Percentiles rank a stretch among this genome's conserved stretches.
Evolutionary conservation across 2,888 invertebrate genomes (phyloP).

Genomic region (Agonopterix arenella): DNA sequence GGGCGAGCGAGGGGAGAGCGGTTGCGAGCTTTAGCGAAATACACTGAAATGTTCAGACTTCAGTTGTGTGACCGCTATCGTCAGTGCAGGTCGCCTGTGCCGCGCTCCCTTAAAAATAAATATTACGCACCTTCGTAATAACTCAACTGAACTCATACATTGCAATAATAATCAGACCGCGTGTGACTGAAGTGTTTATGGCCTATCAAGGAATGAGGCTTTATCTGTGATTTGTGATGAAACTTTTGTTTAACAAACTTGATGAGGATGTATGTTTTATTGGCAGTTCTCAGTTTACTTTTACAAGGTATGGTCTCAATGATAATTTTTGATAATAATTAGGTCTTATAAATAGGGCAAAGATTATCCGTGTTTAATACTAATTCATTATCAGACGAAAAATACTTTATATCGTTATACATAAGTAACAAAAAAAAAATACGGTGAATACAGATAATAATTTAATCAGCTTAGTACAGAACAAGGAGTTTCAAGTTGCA

Average conservation of each 20-base stretch:
- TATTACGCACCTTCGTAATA: slow-evolving; percentile 29
- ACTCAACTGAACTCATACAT: slow-evolving; percentile 25
- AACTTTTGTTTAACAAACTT: slow-evolving; percentile 45
- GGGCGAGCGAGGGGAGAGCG: slow-evolving; percentile 52
- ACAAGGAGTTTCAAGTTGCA: no score
- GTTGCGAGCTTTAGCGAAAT: slow-evolving; percentile 25
- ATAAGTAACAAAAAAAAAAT: no score
- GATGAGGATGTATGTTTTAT: slow-evolving; percentile 65
- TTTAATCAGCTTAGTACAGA: no score
- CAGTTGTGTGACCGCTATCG: slow-evolving; percentile 46
- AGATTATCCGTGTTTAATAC: no score
- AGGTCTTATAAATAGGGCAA: no score
- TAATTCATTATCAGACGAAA: no score
- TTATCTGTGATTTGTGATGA: slow-evolving; percentile 55
- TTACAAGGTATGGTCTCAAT: slow-evolving; percentile 48
- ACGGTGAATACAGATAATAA: no score
- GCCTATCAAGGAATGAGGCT: slow-evolving; percentile 19
- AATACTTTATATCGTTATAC: no score
- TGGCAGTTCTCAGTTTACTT: slow-evolving; percentile 56
- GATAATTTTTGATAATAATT: no score
- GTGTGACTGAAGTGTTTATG: slow-evolving; percentile 32
- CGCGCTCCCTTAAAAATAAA: slow-evolving; percentile 10
- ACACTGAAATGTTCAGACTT: slow-evolving; percentile 26
- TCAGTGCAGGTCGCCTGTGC: slow-evolving; percentile 29
- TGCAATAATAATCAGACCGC: slow-evolving; percentile 26